Conservation (phyloP, 2,888 invertebrate species). For the Patella caerulea region DNA sequence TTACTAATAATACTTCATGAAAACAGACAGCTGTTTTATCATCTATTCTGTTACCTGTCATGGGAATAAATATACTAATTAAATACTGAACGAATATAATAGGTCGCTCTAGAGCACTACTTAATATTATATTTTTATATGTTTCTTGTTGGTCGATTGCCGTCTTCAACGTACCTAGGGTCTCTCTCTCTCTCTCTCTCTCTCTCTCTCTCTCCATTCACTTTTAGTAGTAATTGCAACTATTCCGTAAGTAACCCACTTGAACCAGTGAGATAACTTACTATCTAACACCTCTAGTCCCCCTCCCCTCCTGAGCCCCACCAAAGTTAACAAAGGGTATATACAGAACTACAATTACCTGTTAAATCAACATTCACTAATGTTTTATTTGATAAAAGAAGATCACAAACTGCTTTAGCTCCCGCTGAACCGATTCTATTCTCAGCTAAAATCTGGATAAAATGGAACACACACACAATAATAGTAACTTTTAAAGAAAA, state of each 20-base stretch:
- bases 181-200: too few relatives aligned
- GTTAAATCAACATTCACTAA: slow-evolving; percentile 55
- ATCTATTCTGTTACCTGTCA: slow-evolving; percentile 51
- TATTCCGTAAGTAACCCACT: too few relatives aligned
- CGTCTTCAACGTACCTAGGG: too few relatives aligned
- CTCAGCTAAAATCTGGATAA: slow-evolving; percentile 51
- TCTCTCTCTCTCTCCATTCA: too few relatives aligned
- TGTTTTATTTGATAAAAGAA: slow-evolving; percentile 52
- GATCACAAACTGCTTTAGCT: slow-evolving; percentile 50
- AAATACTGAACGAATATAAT: too few relatives aligned
- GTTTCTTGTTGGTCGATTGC: too few relatives aligned
- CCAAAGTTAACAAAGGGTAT: background rate
- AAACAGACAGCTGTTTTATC: slow-evolving; percentile 47
- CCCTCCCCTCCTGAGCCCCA: background rate
- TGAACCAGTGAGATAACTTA: too few relatives aligned
- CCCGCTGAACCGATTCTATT: slow-evolving; percentile 55
- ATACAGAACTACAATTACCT: slow-evolving; percentile 30
- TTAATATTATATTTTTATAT: too few relatives aligned
- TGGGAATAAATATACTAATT: background rate
- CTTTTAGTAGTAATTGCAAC: too few relatives aligned
- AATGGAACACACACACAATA: background rate
- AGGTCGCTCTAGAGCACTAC: too few relatives aligned
- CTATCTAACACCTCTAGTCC: too few relatives aligned
- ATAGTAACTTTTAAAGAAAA: background rate
- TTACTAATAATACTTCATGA: slow-evolving; percentile 46